Percentiles rank a stretch among this genome's conserved stretches.
phyloP scores from a whole-genome alignment of 23 tunicate genomes.

The Halocynthia roretzi region DNA sequence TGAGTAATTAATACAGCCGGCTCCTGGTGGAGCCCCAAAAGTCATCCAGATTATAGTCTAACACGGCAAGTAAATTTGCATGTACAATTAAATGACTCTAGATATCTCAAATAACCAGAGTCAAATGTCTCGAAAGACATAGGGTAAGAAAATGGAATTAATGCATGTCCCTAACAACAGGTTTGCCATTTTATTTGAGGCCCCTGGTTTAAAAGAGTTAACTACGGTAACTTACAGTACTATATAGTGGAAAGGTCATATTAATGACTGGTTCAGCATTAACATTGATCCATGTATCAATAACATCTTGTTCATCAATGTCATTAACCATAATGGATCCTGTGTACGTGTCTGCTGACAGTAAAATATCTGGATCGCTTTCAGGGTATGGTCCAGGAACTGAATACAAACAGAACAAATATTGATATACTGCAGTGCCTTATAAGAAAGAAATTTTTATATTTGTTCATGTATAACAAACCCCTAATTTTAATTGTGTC shows the following conservation, averaged over 20 bases:
- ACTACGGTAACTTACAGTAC: neutral
- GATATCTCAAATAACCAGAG: too few species aligned
- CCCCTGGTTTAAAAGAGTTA: neutral
- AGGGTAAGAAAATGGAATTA: too few species aligned
- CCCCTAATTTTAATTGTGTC: neutral
- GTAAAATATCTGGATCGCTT: neutral
- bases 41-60: too few species aligned
- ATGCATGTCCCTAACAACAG: too few species aligned
- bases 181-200: neutral
- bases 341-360: conserved; percentile 3
- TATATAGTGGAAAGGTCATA: neutral
- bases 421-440: neutral
- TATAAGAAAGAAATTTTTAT: neutral
- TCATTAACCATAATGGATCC: conserved; percentile 25
- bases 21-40: too few species aligned
- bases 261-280: conserved; percentile 3
- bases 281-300: conserved; percentile 38
- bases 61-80: too few species aligned
- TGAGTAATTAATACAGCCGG: neutral
- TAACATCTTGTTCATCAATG: conserved; percentile 5
- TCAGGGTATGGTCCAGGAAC: conserved; percentile 50
- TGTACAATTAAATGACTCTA: too few species aligned
- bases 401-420: conserved; percentile 9
- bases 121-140: too few species aligned
- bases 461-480: neutral